A percentile compares a stretch with the other conserved stretches of the same genome.
Conservation (phyloP, 2,888 invertebrate genomes). For the Nephrotoma guestfalica region DNA sequence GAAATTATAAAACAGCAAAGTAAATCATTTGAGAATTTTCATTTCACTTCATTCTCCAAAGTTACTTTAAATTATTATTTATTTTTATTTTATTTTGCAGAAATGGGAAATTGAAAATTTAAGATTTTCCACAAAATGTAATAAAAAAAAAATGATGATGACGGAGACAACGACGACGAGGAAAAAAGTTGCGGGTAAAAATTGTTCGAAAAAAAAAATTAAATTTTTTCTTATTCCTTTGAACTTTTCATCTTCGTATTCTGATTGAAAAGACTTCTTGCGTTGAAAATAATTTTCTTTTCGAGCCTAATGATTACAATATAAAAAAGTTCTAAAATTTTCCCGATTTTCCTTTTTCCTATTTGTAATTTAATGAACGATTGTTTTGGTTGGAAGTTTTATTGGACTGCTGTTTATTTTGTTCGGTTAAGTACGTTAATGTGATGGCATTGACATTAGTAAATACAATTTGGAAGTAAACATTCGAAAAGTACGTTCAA, state of each 20-base stretch:
- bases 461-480: not conserved
- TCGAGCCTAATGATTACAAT: not conserved
- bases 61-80: not conserved
- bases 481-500: no score
- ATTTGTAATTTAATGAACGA: not conserved
- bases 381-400: not conserved
- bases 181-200: not conserved
- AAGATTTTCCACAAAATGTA: not conserved
- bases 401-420: not conserved
- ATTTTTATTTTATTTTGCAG: not conserved
- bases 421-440: not conserved
- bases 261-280: not conserved
- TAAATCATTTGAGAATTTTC: not conserved
- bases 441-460: not conserved
- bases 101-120: not conserved
- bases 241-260: not conserved
- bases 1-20: not conserved
- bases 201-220: not conserved
- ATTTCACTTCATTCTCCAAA: not conserved
- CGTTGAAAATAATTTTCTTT: not conserved
- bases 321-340: not conserved
- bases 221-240: not conserved
- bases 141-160: not conserved
- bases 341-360: not conserved
- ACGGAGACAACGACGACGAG: not conserved